Evolutionary conservation across 2,797 vertebrate genomes (phyloP).

Genomic region (Enteromius paludinosus): DNA sequence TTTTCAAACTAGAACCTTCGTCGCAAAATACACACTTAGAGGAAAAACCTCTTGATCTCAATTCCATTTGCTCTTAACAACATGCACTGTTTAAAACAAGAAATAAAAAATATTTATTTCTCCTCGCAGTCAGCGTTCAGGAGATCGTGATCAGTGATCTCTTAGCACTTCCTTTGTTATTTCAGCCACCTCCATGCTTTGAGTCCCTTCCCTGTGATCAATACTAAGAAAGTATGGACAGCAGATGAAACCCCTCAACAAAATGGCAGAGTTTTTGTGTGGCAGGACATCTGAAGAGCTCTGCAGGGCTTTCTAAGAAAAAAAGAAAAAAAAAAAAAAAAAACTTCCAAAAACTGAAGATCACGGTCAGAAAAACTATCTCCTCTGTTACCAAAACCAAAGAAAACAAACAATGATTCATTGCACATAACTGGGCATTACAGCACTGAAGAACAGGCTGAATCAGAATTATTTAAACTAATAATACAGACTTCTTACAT

Average conservation of each 20-base stretch:
- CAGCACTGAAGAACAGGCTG: not conserved
- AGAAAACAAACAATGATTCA: not conserved
- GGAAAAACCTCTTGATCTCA: not conserved
- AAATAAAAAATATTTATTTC: not conserved
- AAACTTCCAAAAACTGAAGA: not conserved
- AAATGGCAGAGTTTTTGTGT: not conserved
- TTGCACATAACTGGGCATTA: not conserved
- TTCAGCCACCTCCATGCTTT: not conserved
- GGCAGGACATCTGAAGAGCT: not conserved
- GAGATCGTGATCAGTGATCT: not conserved
- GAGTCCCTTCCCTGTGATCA: not conserved
- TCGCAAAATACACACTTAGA: not conserved
- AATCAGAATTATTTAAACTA: not conserved
- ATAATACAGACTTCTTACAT: not conserved
- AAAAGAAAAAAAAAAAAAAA: not conserved
- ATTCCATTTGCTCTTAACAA: not conserved
- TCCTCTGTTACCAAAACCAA: not conserved
- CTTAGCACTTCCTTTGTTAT: constrained; percentile 1
- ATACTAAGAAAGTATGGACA: constrained; percentile 1
- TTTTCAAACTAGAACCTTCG: not conserved
- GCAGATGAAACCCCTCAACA: constrained; percentile 1
- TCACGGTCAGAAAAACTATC: not conserved
- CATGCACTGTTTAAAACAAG: constrained; percentile 1
- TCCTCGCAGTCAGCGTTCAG: not conserved
- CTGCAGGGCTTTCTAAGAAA: not conserved